Conservation (phyloP, 2,888 invertebrate genomes). For the Rhingia rostrata region DNA sequence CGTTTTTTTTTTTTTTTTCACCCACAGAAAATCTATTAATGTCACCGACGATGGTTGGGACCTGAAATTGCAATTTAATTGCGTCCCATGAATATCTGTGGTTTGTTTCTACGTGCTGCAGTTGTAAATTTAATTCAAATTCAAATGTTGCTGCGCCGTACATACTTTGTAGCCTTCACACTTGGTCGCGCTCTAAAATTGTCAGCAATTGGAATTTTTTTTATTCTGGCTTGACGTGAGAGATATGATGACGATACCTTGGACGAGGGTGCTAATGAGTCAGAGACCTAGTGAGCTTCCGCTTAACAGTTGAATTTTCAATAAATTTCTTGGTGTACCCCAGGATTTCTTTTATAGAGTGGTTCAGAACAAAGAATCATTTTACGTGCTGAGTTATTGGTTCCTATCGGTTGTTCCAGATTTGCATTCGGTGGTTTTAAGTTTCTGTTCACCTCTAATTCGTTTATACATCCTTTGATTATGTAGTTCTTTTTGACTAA, state of each 20-base stretch:
- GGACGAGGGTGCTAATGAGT: conserved; percentile 38
- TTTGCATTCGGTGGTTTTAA: not conserved
- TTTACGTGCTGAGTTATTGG: too few species aligned
- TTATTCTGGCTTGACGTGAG: conserved; percentile 11
- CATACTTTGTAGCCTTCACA: conserved; percentile 80
- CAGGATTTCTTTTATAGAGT: not conserved
- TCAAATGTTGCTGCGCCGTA: conserved; percentile 59
- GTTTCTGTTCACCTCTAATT: not conserved
- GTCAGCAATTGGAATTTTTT: conserved; percentile 62
- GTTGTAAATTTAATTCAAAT: conserved; percentile 60
- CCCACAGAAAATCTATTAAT: conserved; percentile 59
- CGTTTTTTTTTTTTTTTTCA: conserved; percentile 23
- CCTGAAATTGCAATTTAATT: conserved; percentile 64
- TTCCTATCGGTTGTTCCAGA: too few species aligned
- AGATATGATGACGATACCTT: conserved; percentile 43
- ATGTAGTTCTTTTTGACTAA: not conserved
- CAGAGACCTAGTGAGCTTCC: not conserved
- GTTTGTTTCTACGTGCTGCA: conserved; percentile 52
- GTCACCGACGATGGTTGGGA: conserved; percentile 41
- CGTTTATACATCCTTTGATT: not conserved
- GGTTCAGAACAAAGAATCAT: too few species aligned
- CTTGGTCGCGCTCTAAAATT: conserved; percentile 79
- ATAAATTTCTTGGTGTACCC: not conserved
- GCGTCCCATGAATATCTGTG: conserved; percentile 66
- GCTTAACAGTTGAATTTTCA: not conserved